Base-by-base conservation (phyloP, 2,113 vertebrate genomes). In the Conger conger region DNA sequence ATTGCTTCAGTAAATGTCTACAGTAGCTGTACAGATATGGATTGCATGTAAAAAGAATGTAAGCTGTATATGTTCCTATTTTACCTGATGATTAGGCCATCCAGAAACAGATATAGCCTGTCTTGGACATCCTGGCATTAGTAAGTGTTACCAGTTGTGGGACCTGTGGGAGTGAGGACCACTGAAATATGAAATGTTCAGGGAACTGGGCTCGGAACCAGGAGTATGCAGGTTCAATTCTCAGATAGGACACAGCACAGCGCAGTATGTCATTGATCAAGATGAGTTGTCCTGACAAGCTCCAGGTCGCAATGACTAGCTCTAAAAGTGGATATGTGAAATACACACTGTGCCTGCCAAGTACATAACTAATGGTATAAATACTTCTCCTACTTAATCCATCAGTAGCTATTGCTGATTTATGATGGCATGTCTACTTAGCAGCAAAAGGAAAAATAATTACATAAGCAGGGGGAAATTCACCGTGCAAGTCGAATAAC, bases 91-190 rank as follows among this genome's bases (percentile, higher is more conserved):
- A 33, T 33, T 1, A 33, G n/a, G 68, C 33, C 68, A 33, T 38
- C n/a, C n/a, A n/a, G n/a, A n/a, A n/a, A n/a, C n/a, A n/a, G n/a
- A n/a, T n/a, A n/a, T 36, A 37, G 27, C 1, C 11, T 80, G 79
- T 80, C 42, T 50, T 30, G 53, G 80, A 18, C 23, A 81, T 81
- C 27, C 27, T 13, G 40, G 35, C 36, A 68, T 35, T 20, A 38
- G n/a, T 53, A 83, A 77, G 38, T 82, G 80, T 60, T 79, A 82
- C 73, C 83, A 87, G 36, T 68, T 68, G 83, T 82, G 80, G 73
- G 18, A 38, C 38, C 18, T 68, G 38, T 13, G 73, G 18, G 82
- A 76, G 38, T 83, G 68, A 36, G 35, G 68, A 81, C 54, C 80
- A 81, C 42, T 54, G 40, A 2, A 16, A 2, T 68, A 18, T 7